Conservation (phyloP, 2,888 invertebrate species). For the Hydrotaea diabolus region DNA sequence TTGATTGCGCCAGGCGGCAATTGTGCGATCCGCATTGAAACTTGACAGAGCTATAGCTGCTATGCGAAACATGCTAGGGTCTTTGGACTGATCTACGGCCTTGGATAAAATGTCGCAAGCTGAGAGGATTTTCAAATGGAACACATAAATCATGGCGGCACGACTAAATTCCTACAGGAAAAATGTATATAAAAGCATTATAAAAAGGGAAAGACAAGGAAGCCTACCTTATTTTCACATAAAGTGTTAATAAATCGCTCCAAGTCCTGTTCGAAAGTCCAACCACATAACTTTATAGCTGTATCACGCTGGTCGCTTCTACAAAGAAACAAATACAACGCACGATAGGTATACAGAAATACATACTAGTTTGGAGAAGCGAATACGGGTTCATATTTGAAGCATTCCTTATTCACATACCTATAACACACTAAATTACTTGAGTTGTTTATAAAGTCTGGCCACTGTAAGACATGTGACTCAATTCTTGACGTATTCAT, state of each 20-base stretch:
- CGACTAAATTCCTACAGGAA: constrained; percentile 84
- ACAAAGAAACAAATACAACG: constrained; percentile 55
- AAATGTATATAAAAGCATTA: background rate
- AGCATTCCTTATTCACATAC: too few relatives aligned
- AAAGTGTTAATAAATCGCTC: constrained; percentile 85
- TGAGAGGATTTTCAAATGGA: constrained; percentile 90
- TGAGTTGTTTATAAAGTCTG: constrained; percentile 79
- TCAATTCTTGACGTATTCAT: constrained; percentile 77
- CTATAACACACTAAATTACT: constrained; percentile 76
- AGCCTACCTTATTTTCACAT: constrained; percentile 83
- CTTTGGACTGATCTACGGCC: constrained; percentile 82
- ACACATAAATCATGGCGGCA: constrained; percentile 95
- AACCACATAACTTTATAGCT: constrained; percentile 93
- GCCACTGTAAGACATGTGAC: constrained; percentile 78
- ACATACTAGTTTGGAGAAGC: too few relatives aligned
- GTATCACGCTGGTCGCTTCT: constrained; percentile 86
- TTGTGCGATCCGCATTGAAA: constrained; percentile 92
- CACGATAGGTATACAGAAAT: background rate
- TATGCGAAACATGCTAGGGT: constrained; percentile 79
- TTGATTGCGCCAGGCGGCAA: constrained; percentile 88
- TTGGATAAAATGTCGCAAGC: constrained; percentile 93
- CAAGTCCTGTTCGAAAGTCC: constrained; percentile 90
- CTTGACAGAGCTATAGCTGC: constrained; percentile 91
- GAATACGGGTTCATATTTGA: too few relatives aligned
- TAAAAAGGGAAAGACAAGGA: background rate